These are phyloP conservation scores for Camponotus pennsylvanicus DNA, from an alignment of 1,140 invertebrate genomes.

Conservation along the genomic window DNA sequence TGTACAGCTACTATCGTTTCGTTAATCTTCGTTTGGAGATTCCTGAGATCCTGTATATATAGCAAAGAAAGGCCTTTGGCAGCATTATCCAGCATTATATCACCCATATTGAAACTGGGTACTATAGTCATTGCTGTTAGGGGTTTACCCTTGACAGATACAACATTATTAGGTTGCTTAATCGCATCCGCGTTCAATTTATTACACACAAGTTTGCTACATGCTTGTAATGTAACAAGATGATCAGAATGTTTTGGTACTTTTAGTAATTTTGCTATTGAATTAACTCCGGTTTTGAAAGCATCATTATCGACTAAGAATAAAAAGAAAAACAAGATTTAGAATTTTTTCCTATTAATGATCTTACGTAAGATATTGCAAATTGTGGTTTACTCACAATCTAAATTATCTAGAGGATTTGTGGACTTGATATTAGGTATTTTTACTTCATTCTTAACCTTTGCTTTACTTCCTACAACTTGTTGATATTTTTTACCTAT, in stretches of 20 bases:
- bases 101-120: constrained; percentile 90
- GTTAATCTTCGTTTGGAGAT: constrained; percentile 98
- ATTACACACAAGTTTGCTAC: constrained; percentile 89
- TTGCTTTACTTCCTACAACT: constrained; percentile 88
- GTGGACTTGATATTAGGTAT: constrained; percentile 90
- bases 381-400: constrained; percentile 90
- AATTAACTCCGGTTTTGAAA: constrained; percentile 93
- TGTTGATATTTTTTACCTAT: constrained; percentile 91
- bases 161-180: constrained; percentile 88
- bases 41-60: constrained; percentile 96
- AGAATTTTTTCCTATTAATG: constrained; percentile 26
- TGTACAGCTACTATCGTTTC: constrained; percentile 97
- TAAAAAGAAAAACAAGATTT: constrained; percentile 64
- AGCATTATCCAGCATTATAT: constrained; percentile 92
- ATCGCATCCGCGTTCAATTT: constrained; percentile 90
- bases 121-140: constrained; percentile 90
- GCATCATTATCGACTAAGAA: constrained; percentile 93
- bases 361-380: constrained; percentile 36
- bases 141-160: constrained; percentile 88
- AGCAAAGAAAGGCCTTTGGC: constrained; percentile 94
- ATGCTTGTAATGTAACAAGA: constrained; percentile 91
- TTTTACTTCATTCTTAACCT: constrained; percentile 85
- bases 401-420: constrained; percentile 94
- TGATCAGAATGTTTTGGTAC: constrained; percentile 94
- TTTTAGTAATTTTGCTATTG: constrained; percentile 92